Evolutionary conservation across 2,888 invertebrate genomes (phyloP).

Genomic region (Xestia c-nigrum): DNA sequence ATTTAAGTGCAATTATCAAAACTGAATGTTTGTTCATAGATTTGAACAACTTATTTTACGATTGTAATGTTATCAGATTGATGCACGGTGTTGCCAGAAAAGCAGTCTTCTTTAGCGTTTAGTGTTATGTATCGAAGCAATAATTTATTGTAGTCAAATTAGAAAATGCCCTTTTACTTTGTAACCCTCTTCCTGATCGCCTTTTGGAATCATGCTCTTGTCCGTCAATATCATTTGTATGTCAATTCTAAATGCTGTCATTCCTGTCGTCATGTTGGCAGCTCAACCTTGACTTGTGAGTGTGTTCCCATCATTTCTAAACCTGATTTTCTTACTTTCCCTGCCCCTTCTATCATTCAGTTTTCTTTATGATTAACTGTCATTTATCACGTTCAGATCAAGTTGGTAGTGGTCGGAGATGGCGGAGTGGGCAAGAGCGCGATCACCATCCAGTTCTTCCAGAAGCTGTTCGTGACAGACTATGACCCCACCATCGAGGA

Average conservation of each 20-base stretch:
- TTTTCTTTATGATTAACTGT: not conserved
- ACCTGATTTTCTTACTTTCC: not conserved
- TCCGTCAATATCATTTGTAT: not conserved
- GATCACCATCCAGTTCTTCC: conserved; percentile 99
- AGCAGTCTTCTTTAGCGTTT: conserved; percentile 14
- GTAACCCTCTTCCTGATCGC: not conserved
- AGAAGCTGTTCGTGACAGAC: conserved; percentile 98
- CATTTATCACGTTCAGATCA: conserved; percentile 89
- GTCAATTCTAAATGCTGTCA: not conserved
- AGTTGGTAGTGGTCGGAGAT: conserved; percentile 98
- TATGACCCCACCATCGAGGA: conserved; percentile 99
- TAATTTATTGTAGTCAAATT: not conserved
- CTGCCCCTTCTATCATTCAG: too few species aligned
- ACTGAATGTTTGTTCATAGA: not conserved
- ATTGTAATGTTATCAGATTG: not conserved
- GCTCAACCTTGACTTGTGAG: too few species aligned
- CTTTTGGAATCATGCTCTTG: not conserved
- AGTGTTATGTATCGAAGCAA: not conserved
- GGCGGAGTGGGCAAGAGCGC: conserved; percentile 99
- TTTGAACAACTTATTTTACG: not conserved
- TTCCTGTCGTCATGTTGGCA: not conserved
- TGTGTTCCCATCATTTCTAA: not conserved
- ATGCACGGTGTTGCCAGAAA: conserved; percentile 39
- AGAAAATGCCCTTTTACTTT: not conserved
- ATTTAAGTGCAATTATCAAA: not conserved